A percentile compares a stretch with the other conserved stretches of the same genome.
phyloP scores from a whole-genome alignment of 2,113 vertebrate species.

The Pyxicephalus adspersus region DNA sequence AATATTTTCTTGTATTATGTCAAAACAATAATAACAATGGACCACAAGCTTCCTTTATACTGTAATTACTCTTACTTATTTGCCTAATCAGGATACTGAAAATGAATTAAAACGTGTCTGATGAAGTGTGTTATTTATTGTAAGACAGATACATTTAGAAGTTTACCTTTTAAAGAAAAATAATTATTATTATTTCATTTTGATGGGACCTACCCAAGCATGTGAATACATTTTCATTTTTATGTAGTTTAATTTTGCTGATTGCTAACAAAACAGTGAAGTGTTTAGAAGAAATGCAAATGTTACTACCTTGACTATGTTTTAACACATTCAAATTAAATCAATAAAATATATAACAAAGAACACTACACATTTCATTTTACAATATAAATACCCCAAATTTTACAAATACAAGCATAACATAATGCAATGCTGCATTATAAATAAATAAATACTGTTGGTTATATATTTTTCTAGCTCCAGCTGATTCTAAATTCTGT shows the following conservation, averaged over 20 bases:
- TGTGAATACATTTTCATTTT: conserved; percentile 51
- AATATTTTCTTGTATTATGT: neutral
- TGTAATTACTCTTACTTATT: conserved; percentile 16
- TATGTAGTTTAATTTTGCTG: conserved; percentile 52
- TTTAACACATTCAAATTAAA: conserved; percentile 26
- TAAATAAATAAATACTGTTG: too few relatives aligned
- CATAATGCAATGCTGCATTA: too few relatives aligned
- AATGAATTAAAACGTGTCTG: conserved; percentile 35
- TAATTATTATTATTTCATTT: conserved; percentile 43
- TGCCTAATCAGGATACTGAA: conserved; percentile 32
- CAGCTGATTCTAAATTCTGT: too few relatives aligned
- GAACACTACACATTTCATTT: too few relatives aligned
- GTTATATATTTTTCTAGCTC: too few relatives aligned
- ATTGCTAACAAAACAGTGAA: conserved; percentile 45
- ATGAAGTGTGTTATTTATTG: conserved; percentile 48
- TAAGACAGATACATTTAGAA: conserved; percentile 45
- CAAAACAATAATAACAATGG: conserved; percentile 20
- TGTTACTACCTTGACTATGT: conserved; percentile 36
- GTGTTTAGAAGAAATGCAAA: conserved; percentile 45
- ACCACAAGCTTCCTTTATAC: neutral
- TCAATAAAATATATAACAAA: neutral
- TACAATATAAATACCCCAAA: too few relatives aligned
- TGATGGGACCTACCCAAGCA: conserved; percentile 46
- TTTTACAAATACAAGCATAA: too few relatives aligned
- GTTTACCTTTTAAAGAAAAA: conserved; percentile 36